Evolutionary conservation across 2,888 invertebrate genomes (phyloP), one percentile per base, ranked within the genome.

Genomic region (Amphipyra berbera): DNA sequence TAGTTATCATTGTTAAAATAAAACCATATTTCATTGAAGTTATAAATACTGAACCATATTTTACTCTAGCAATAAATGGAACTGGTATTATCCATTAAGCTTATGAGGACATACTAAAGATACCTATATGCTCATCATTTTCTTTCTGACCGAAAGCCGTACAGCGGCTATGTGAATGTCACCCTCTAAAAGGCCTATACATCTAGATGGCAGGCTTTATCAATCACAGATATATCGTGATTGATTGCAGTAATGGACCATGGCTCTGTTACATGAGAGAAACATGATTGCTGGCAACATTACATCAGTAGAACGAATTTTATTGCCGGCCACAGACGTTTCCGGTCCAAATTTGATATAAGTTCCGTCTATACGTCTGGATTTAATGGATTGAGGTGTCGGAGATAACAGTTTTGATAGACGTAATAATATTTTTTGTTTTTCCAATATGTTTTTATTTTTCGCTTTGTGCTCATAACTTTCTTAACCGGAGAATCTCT

Each of bases 221-320:
- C 57, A 52, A 62, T 71, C 59, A 74, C 48, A 15, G 33, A 49
- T 45, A 40, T 60, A 48, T 61, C 63, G 67, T 67, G 67, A 76
- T 76, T 57, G 48, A 67, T 69, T 46, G 49, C 59, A 44, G 40
- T 76, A 57, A 67, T 62, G 30, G 21, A 48, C 35, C 50, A 21
- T 13, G 54, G 13, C 49, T 55, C 42, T 47, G 12, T 46, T 58
- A 56, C 58, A 44, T 14, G 30, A 7, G 30, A 30, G 30, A 30
- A 30, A 38, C 61, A 47, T 44, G 38, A 40, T 35, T 50, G 47
- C 46, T 57, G 50, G 44, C 48, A 57, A 49, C 49, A 61, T 64
- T 58, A 59, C 61, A 64, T 64, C 57, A 63, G 53, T 63, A 58
- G 55, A 67, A 68, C 63, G 38, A 64, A 70, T 73, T 78, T 65